Conservation (phyloP, 2,888 invertebrate genomes). For the Rhamnusium bicolor region DNA sequence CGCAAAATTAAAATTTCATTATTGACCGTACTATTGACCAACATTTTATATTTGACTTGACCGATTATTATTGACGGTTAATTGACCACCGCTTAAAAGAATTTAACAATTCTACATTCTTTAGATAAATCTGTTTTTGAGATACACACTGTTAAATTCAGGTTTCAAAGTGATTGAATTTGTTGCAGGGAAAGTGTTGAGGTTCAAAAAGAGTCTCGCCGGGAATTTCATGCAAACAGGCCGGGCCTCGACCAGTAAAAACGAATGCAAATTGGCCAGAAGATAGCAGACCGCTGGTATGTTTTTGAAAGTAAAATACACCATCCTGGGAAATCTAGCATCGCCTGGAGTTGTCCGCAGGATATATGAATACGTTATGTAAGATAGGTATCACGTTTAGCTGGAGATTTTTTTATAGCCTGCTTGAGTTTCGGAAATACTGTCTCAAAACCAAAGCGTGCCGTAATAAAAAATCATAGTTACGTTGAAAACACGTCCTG, state of each 20-base stretch:
- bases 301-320: constrained; percentile 64
- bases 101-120: too few species aligned
- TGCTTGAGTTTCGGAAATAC: constrained; percentile 51
- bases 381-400: constrained; percentile 61
- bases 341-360: constrained; percentile 41
- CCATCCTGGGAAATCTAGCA: constrained; percentile 62
- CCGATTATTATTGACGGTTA: too few species aligned
- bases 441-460: constrained; percentile 46
- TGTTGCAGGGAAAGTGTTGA: constrained; percentile 18
- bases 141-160: neutral
- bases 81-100: too few species aligned
- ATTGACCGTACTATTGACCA: too few species aligned
- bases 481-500: constrained; percentile 55
- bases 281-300: constrained; percentile 24
- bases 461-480: constrained; percentile 60
- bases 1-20: too few species aligned
- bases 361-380: constrained; percentile 61
- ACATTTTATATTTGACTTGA: too few species aligned
- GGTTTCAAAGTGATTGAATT: constrained; percentile 32
- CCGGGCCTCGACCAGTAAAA: constrained; percentile 32
- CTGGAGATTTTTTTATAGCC: constrained; percentile 42
- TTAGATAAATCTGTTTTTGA: neutral
- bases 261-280: constrained; percentile 60
- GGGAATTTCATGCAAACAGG: constrained; percentile 42
- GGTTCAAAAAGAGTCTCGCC: constrained; percentile 18